Conservation (phyloP, 2,113 vertebrate species). For the Pithys albifrons region DNA sequence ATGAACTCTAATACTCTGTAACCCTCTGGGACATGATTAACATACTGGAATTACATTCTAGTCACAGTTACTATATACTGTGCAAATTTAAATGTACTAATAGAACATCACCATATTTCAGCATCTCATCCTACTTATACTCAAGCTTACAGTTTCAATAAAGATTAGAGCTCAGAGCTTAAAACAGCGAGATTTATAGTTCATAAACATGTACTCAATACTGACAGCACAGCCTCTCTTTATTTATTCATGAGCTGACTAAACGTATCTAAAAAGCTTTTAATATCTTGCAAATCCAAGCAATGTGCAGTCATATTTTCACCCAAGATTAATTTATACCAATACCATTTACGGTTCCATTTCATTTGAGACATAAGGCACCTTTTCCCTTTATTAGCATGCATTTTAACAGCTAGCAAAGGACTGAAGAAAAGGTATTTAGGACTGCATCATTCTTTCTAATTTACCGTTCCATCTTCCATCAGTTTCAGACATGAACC, state of each 20-base stretch:
- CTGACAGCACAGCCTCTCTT: neutral
- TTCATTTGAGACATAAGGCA: neutral
- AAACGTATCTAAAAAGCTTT: neutral
- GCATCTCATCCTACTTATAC: neutral
- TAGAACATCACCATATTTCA: neutral
- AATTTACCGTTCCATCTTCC: conserved; percentile 95
- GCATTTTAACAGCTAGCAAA: neutral
- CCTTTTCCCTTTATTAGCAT: neutral
- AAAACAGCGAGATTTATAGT: neutral
- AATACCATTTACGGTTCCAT: neutral
- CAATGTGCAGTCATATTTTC: neutral
- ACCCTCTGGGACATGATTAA: neutral
- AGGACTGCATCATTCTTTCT: neutral
- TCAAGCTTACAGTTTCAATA: neutral
- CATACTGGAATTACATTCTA: neutral
- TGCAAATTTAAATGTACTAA: neutral
- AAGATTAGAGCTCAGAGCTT: neutral
- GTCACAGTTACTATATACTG: neutral
- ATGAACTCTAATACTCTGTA: neutral
- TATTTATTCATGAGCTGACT: neutral
- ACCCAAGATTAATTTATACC: neutral
- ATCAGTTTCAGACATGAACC: conserved; percentile 97
- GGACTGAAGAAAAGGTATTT: neutral
- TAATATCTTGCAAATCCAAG: neutral
- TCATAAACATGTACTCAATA: neutral